Base-by-base conservation (phyloP, 92 coral and sea anemone genomes). In the Paramuricea clavata region DNA sequence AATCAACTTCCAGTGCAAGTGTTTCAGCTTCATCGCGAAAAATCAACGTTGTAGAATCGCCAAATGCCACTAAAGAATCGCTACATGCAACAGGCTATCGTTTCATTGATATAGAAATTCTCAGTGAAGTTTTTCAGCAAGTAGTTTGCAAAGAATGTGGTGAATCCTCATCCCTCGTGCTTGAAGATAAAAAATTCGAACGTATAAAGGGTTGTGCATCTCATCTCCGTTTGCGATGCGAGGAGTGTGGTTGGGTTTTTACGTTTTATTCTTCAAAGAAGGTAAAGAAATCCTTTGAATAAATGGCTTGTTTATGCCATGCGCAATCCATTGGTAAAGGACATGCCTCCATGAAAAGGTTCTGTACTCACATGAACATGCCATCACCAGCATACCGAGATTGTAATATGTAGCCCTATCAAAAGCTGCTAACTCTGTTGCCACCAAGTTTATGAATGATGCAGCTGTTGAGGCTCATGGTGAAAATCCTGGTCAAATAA, bases 71-170 rank as follows among this genome's bases (percentile, higher is more conserved):
- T 56, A 56, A 56, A 67, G 74, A 67, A 0, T 6, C 0, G 17
- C 43, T 6, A 28, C 15, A 34, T 1, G 19, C 17, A 4, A 25
- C 36, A 9, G 74, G 36, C 7, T 67, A 67, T 34, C 74, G 74
- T 19, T 25, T 67, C 9, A 30, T 67, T 67, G 74, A 67, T 67
- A 13, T 67, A n/a, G 74, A 67, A 34, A 67, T 67, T 12, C 39
- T 67, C 0, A 28, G 74, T 67, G 74, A 67, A 67, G 39, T 67
- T 28, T 28, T 67, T 34, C 74, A 25, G 9, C 74, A 67, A 34
- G 22, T 28, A 12, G 39, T 1, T 67, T 67, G 74, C 27, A 67
- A 67, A 5, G 74, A 67, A 28, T 67, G 74, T 28, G 39, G 74
- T 9, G 6, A 34, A 5, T 67, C 74, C 17, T 5, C 74, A 0